phyloP scores from a whole-genome alignment of 2,113 vertebrate species.

The Hyperopisus bebe region DNA sequence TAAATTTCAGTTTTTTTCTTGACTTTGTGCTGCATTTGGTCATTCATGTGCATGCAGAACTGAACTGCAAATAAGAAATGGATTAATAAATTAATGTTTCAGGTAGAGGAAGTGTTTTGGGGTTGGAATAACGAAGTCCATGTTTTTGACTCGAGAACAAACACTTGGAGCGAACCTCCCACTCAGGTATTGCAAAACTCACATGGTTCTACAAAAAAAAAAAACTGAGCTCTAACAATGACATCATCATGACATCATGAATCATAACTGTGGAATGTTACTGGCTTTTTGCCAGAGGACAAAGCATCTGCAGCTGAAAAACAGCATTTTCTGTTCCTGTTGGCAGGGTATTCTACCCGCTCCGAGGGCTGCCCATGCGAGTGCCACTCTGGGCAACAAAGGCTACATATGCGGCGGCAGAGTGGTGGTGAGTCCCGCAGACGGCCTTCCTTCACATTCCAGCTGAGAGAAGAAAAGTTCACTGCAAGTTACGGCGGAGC shows the following conservation, averaged over 20 bases:
- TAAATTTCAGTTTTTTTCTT: not conserved
- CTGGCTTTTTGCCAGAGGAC: not conserved
- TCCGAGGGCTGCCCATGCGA: conserved; percentile 81
- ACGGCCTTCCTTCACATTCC: not conserved
- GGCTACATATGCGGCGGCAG: conserved; percentile 88
- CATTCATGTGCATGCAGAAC: not conserved
- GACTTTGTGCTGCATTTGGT: not conserved
- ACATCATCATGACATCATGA: not conserved
- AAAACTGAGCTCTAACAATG: not conserved
- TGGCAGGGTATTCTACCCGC: conserved; percentile 75
- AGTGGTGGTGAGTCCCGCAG: conserved; percentile 73
- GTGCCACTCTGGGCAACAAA: conserved; percentile 70
- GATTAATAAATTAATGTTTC: conserved; percentile 19
- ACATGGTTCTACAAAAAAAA: too few relatives aligned
- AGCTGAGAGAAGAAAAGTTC: not conserved
- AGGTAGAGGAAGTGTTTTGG: conserved; percentile 84
- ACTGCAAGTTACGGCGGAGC: not conserved
- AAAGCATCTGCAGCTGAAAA: not conserved
- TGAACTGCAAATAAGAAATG: not conserved
- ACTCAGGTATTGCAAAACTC: conserved; percentile 63
- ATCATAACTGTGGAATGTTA: not conserved
- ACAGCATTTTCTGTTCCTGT: conserved; percentile 24
- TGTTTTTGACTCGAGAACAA: conserved; percentile 74
- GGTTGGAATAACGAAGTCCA: conserved; percentile 96
- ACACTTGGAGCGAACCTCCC: conserved; percentile 73